Base-by-base conservation (phyloP, 2,888 invertebrate species). In the Callyntrura sp. region DNA sequence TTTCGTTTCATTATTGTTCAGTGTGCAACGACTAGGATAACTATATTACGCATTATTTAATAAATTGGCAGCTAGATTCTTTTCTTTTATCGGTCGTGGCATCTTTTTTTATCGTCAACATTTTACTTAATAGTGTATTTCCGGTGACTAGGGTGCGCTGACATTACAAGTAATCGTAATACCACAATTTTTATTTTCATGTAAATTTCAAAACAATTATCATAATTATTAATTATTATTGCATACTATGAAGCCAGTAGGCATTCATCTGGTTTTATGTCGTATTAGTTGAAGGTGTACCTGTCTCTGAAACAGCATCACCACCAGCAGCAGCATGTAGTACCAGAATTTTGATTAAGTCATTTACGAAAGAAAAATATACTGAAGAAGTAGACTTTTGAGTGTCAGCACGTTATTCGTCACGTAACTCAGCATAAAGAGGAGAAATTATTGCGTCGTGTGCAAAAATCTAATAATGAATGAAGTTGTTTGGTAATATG, bases 361-460 rank as follows among this genome's bases (percentile, higher is more conserved):
- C 51, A 51, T 51, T n/a, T n/a, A n/a, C n/a, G n/a, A n/a, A n/a
- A n/a, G n/a, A n/a, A 35, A 35, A 6, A 35, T 35, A 35, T 35
- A 2, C 3, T 35, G 35, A 35, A 35, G n/a, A n/a, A n/a, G n/a
- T n/a, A n/a, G n/a, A 35, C 35, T 6, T 35, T 4, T 4, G 2
- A 35, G 3, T 35, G 35, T 51, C 51, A 51, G 11, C 51, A 51
- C 1, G 5, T 14, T n/a, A n/a, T n/a, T 51, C 9, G n/a, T 51
- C 14, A 51, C 51, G 51, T 14, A 51, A 11, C n/a, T 51, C 9
- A 51, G n/a, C 1, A n/a, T 11, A 2, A 51, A 51, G 9, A 51
- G 51, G 51, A 51, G 51, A 51, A 51, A 51, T n/a, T 51, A n/a
- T 51, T 51, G 51, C n/a, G n/a, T n/a, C n/a, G n/a, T 51, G n/a